Base-by-base conservation (phyloP, 2,888 invertebrate species). In the Diabrotica balteata region DNA sequence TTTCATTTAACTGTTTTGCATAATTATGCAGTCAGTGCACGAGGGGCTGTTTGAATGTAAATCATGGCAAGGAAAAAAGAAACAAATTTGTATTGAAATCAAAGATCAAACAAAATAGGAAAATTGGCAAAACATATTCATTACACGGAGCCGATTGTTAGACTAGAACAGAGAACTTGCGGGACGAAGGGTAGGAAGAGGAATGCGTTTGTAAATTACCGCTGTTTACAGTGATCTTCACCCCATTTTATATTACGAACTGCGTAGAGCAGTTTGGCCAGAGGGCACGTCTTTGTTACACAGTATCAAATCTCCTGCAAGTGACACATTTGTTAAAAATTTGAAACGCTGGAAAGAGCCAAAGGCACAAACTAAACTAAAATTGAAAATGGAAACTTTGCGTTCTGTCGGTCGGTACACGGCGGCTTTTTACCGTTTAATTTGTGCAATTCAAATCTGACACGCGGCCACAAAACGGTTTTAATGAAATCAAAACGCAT, bases 291-390 rank as follows among this genome's bases (percentile, higher is more conserved):
- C 79, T 80, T 79, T 79, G 81, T 80, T 77, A 82, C 80, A 78
- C 80, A 81, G 81, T 83, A 80, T 79, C 82, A 79, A 78, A 77
- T 79, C 68, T 57, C 59, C 81, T 83, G 83, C 78, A 80, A 82
- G 82, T 83, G 83, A 83, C 83, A 83, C 80, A 77, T 79, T 80
- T 77, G 80, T 81, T 82, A 82, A 82, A 82, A 82, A 82, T 79
- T 75, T 75, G 70, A 74, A 75, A 73, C 47, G 66, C 57, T n/a
- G 45, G 63, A 67, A 53, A 32, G 46, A 53, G 50, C 60, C 53
- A 42, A 17, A 71, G 57, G 69, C 59, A 59, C 47, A 50, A 49
- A 54, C 59, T 43, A 54, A 58, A 73, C 73, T 74, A 77, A 82
- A 82, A 82, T 82, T 81, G 82, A 81, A 81, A 81, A 79, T 82